These are phyloP conservation scores for Athalia cordata DNA, from an alignment of 2,888 invertebrate genomes.

Conservation along the genomic window DNA sequence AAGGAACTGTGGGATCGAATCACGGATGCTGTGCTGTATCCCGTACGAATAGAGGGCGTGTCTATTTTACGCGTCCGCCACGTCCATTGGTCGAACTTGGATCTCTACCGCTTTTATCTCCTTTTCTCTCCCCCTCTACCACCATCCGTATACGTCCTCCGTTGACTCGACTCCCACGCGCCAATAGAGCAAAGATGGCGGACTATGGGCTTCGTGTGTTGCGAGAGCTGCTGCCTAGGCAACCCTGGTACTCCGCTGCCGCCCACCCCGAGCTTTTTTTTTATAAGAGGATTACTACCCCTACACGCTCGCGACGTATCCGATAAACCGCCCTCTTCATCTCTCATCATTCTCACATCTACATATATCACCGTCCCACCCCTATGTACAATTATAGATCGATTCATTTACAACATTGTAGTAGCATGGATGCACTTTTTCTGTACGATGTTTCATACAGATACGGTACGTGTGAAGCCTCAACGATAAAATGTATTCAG, in stretches of 20 bases:
- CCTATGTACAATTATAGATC: too few relatives aligned
- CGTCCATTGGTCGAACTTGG: conserved; percentile 59
- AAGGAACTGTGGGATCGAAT: conserved; percentile 12
- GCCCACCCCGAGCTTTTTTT: conserved; percentile 33
- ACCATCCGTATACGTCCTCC: conserved; percentile 14
- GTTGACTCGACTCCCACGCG: conserved; percentile 52
- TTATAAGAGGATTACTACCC: conserved; percentile 30
- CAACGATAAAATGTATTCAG: too few relatives aligned
- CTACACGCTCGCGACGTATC: too few relatives aligned
- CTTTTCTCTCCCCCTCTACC: conserved; percentile 46
- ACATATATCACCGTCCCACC: too few relatives aligned
- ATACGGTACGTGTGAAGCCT: too few relatives aligned
- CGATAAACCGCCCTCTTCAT: too few relatives aligned
- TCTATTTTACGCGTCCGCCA: conserved; percentile 47
- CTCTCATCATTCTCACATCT: too few relatives aligned
- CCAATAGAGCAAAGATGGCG: conserved; percentile 62
- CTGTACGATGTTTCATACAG: too few relatives aligned
- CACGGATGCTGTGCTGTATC: conserved; percentile 59
- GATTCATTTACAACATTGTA: too few relatives aligned
- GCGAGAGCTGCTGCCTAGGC: conserved; percentile 73
- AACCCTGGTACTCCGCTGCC: conserved; percentile 70
- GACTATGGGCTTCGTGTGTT: conserved; percentile 64
- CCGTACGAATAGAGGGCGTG: conserved; percentile 54
- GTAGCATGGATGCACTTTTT: too few relatives aligned
- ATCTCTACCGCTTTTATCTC: conserved; percentile 67